Evolutionary conservation across 2,797 vertebrate species (phyloP).

Genomic region (Columba guinea): DNA sequence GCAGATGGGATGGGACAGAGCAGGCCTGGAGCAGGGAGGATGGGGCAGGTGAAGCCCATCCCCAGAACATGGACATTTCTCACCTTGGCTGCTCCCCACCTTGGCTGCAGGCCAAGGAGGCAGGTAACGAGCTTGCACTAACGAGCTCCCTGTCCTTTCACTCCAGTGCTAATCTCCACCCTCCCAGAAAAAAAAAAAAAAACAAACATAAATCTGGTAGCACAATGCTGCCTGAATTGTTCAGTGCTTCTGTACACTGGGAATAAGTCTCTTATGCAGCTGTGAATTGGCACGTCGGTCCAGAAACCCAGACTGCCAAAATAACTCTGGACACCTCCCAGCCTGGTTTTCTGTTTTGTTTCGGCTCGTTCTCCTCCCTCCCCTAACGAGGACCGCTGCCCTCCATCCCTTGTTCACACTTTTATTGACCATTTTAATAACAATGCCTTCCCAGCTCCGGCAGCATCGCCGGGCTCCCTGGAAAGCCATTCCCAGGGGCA

Average conservation of each 20-base stretch:
- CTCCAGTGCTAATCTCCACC: slow-evolving; percentile 27
- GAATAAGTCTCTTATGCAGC: slow-evolving; percentile 17
- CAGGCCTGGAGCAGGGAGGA: neutral
- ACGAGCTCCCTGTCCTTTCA: slow-evolving; percentile 45
- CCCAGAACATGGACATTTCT: neutral
- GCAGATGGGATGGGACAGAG: neutral
- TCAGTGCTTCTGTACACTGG: neutral
- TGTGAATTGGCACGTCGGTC: slow-evolving; percentile 33
- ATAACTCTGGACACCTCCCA: slow-evolving; percentile 60
- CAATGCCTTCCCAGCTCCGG: neutral
- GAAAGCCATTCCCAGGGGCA: slow-evolving; percentile 62
- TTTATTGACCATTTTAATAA: slow-evolving; percentile 38
- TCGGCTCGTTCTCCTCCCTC: slow-evolving; percentile 18
- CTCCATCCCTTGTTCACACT: slow-evolving; percentile 45
- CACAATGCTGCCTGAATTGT: slow-evolving; percentile 7
- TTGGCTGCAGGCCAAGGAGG: slow-evolving; percentile 14
- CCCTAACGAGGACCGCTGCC: slow-evolving; percentile 51
- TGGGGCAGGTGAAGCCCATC: neutral
- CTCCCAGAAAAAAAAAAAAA: neutral
- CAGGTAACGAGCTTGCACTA: slow-evolving; percentile 27
- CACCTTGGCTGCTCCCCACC: slow-evolving; percentile 18
- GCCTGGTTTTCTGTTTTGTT: slow-evolving; percentile 25
- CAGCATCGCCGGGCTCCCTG: slow-evolving; percentile 36
- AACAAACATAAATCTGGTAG: neutral
- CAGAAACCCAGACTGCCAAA: slow-evolving; percentile 50